phyloP scores from a whole-genome alignment of 2,113 vertebrate species.

The Gobio gobio region DNA sequence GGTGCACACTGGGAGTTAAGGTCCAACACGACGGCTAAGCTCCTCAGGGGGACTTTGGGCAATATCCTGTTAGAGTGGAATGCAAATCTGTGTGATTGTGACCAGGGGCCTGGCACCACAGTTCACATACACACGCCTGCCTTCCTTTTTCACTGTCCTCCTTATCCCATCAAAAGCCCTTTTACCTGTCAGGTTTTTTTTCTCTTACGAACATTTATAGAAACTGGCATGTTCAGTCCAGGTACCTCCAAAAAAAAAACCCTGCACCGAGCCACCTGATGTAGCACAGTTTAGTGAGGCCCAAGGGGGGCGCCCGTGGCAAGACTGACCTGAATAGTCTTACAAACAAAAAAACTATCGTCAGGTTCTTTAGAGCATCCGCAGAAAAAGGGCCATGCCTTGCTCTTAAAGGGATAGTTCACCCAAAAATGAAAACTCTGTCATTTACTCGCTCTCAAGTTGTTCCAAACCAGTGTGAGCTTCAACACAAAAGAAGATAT shows the following conservation, averaged over 20 bases:
- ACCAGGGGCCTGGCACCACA: constrained; percentile 67
- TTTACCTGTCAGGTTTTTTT: constrained; percentile 42
- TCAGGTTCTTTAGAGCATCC: constrained; percentile 25
- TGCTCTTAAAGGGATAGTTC: constrained; percentile 10
- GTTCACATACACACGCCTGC: constrained; percentile 51
- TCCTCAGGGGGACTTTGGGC: constrained; percentile 72
- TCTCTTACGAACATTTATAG: constrained; percentile 35
- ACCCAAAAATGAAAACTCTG: background rate
- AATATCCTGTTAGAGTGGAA: constrained; percentile 76
- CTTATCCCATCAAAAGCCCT: constrained; percentile 40
- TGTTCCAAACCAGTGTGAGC: background rate
- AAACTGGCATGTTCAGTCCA: constrained; percentile 28
- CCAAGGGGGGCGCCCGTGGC: constrained; percentile 34
- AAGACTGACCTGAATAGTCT: constrained; percentile 44
- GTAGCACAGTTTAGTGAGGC: constrained; percentile 36
- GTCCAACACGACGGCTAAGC: constrained; percentile 69
- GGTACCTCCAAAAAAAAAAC: constrained; percentile 4
- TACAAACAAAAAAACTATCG: constrained; percentile 27
- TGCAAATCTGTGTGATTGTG: constrained; percentile 72
- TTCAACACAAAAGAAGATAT: background rate
- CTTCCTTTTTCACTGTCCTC: constrained; percentile 37
- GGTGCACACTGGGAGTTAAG: constrained; percentile 67
- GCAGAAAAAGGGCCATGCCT: constrained; percentile 4
- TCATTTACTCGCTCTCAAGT: background rate
- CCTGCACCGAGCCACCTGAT: background rate